A percentile compares a stretch with the other conserved stretches of the same genome.
Conservation (phyloP, 2,888 invertebrate genomes). For the Ectemnius lituratus region DNA sequence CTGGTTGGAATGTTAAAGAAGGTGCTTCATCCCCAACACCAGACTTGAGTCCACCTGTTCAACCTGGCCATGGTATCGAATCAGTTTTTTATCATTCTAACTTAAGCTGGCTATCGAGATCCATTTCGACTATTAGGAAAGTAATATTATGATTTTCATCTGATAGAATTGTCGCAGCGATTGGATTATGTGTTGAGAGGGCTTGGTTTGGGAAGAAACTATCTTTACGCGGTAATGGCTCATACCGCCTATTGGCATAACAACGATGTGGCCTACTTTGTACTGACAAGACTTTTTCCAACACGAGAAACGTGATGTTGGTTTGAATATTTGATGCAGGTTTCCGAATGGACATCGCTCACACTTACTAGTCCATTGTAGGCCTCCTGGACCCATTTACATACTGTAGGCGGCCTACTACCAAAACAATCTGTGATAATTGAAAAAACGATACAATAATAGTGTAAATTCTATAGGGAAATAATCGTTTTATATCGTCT, state of each 20-base stretch:
- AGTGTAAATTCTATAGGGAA: slow-evolving; percentile 65
- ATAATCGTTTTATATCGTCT: slow-evolving; percentile 56
- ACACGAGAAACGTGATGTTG: slow-evolving; percentile 77
- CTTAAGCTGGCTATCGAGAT: too few species aligned
- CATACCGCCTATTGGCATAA: slow-evolving; percentile 84
- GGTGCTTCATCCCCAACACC: slow-evolving; percentile 74
- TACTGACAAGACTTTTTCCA: slow-evolving; percentile 80
- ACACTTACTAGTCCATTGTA: slow-evolving; percentile 68
- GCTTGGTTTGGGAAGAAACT: slow-evolving; percentile 80
- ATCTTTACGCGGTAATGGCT: slow-evolving; percentile 81
- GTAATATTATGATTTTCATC: slow-evolving; percentile 11
- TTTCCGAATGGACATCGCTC: slow-evolving; percentile 57
- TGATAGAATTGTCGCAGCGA: slow-evolving; percentile 80
- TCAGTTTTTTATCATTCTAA: neutral
- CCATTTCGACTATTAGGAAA: neutral
- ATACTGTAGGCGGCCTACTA: slow-evolving; percentile 69
- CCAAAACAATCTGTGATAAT: slow-evolving; percentile 77
- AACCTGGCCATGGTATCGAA: slow-evolving; percentile 76
- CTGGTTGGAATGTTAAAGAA: slow-evolving; percentile 76
- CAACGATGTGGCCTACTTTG: slow-evolving; percentile 82
- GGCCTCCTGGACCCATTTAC: slow-evolving; percentile 62
- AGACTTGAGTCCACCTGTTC: slow-evolving; percentile 72
- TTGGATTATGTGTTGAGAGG: slow-evolving; percentile 82
- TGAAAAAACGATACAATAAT: slow-evolving; percentile 77
- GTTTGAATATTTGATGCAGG: slow-evolving; percentile 58